Conservation (phyloP, 2,888 invertebrate species). For the Pristionchus mayeri region DNA sequence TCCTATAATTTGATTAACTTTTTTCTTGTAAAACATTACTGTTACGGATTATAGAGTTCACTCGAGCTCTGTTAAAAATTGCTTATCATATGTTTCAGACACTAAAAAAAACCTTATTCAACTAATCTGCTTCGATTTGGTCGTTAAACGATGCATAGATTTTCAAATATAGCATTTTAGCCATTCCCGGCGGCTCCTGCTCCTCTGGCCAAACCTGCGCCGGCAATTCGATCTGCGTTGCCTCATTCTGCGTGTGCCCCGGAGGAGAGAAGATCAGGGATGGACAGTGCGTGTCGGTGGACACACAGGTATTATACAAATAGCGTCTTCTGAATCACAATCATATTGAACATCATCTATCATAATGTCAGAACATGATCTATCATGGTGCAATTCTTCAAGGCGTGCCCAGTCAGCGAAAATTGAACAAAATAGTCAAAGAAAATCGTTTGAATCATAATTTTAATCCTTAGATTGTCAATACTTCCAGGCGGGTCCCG, state of each 20-base stretch:
- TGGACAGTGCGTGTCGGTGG: constrained; percentile 57
- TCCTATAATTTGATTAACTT: no score
- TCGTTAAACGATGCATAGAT: not conserved
- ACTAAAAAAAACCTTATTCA: not conserved
- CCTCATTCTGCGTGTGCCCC: constrained; percentile 73
- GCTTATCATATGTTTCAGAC: no score
- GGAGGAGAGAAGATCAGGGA: constrained; percentile 71
- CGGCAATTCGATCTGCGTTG: constrained; percentile 74
- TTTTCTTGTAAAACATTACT: not conserved
- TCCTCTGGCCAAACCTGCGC: constrained; percentile 62
- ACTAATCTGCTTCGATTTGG: no score
- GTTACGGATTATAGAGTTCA: not conserved
- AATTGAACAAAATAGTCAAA: no score
- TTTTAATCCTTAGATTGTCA: not conserved
- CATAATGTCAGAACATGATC: no score
- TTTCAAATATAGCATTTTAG: constrained; percentile 50
- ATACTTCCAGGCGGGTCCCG: constrained; percentile 62
- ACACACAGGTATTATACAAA: constrained; percentile 53
- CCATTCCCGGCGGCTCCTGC: constrained; percentile 68
- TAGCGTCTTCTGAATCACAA: no score
- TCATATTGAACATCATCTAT: no score
- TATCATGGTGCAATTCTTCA: no score
- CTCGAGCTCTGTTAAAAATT: not conserved
- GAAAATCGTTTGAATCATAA: no score
- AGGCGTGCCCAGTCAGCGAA: no score